These are phyloP conservation scores for Apaloderma vittatum DNA, from an alignment of 2,113 vertebrate genomes.

Conservation along the genomic window DNA sequence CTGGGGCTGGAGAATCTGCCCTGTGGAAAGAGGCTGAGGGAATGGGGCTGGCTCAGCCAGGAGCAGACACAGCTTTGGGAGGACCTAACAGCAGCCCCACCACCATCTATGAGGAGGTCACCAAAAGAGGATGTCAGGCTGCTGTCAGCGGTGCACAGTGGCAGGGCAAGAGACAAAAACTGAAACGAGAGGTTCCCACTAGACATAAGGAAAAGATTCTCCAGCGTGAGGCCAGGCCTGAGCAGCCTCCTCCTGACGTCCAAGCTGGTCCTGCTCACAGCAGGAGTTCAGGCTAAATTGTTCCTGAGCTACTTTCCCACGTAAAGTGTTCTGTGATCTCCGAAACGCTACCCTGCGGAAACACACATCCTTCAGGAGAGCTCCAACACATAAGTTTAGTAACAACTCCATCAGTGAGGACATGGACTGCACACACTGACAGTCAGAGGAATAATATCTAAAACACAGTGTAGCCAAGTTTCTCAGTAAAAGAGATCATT, in stretches of 20 bases:
- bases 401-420: neutral
- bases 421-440: fast-evolving
- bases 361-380: neutral
- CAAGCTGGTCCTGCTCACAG: neutral
- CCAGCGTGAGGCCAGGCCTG: neutral
- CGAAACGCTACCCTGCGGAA: neutral
- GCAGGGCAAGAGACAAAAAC: neutral
- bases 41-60: neutral
- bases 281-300: neutral
- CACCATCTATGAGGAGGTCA: neutral
- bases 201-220: neutral
- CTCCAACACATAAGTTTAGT: neutral
- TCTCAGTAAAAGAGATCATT: neutral
- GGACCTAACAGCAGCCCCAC: neutral
- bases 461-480: neutral
- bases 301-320: neutral
- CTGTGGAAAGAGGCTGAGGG: neutral
- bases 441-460: neutral
- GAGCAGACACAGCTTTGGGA: neutral
- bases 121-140: neutral
- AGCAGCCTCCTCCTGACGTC: neutral
- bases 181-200: neutral
- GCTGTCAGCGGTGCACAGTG: neutral
- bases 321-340: neutral
- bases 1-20: neutral